These are phyloP conservation scores for Trachelus troglodyta DNA, from an alignment of 2,888 invertebrate species.

Conservation along the genomic window DNA sequence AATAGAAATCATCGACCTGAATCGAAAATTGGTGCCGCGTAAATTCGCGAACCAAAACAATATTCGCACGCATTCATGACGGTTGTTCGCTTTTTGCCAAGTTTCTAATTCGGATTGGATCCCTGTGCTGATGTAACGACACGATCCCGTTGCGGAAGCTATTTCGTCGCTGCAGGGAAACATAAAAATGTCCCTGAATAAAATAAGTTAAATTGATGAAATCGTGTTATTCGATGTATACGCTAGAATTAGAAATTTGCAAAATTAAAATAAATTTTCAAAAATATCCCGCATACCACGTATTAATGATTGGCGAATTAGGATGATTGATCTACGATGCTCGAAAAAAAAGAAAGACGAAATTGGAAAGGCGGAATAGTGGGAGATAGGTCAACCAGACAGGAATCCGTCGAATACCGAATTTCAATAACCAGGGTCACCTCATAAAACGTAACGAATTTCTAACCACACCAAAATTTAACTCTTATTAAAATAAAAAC, in stretches of 20 bases:
- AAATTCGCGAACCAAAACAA: conserved; percentile 3
- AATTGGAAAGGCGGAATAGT: no score
- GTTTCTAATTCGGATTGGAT: conserved; percentile 1
- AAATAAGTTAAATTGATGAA: not conserved
- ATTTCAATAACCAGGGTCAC: no score
- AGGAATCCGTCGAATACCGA: no score
- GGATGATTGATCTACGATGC: no score
- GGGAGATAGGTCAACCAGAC: no score
- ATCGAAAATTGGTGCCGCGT: conserved; percentile 19
- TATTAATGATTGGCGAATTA: no score
- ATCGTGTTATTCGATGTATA: not conserved
- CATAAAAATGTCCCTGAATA: no score
- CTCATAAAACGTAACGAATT: no score
- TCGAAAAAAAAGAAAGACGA: no score
- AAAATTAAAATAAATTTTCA: not conserved
- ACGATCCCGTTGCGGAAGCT: not conserved
- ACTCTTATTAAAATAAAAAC: no score
- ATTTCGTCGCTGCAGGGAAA: not conserved
- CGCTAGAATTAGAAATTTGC: not conserved
- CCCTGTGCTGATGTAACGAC: not conserved
- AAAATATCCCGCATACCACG: not conserved
- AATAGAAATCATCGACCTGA: conserved; percentile 48
- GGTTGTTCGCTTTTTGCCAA: conserved; percentile 1
- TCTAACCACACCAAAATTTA: no score
- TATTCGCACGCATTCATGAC: not conserved